Conservation (phyloP, 2,113 vertebrate species). For the Pseudorectes ferrugineus region DNA sequence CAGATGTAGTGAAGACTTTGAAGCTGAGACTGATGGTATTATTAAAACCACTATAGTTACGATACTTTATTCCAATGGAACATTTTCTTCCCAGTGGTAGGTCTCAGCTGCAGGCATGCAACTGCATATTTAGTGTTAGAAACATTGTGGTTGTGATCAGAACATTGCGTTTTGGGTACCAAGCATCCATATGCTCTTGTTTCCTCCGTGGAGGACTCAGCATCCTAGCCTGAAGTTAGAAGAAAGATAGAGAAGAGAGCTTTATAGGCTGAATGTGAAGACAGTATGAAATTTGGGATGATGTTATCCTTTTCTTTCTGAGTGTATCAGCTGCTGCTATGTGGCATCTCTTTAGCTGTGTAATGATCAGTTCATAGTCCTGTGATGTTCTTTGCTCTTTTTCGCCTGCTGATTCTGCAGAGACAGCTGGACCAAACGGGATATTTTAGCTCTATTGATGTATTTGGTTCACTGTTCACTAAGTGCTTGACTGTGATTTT, state of each 20-base stretch:
- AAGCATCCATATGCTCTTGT: background rate
- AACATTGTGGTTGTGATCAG: background rate
- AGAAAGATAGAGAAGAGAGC: background rate
- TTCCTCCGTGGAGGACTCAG: background rate
- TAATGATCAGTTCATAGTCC: background rate
- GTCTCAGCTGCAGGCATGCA: background rate
- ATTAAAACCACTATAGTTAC: background rate
- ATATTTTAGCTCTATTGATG: background rate
- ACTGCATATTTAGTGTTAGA: background rate
- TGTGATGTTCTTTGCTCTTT: background rate
- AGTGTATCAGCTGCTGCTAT: background rate
- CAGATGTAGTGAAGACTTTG: background rate
- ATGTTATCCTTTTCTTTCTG: background rate
- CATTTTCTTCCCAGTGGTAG: background rate
- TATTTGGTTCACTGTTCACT: background rate
- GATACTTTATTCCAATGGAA: background rate
- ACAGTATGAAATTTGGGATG: background rate
- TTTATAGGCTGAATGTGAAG: background rate
- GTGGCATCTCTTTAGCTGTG: background rate
- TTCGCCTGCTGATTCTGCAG: background rate
- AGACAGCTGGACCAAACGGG: background rate
- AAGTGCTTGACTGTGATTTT: background rate
- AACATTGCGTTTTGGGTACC: background rate
- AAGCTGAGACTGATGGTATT: background rate
- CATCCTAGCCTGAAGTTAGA: background rate